phyloP scores from a whole-genome alignment of 2,797 vertebrate genomes.

The Acrossocheilus wenchowensis region DNA sequence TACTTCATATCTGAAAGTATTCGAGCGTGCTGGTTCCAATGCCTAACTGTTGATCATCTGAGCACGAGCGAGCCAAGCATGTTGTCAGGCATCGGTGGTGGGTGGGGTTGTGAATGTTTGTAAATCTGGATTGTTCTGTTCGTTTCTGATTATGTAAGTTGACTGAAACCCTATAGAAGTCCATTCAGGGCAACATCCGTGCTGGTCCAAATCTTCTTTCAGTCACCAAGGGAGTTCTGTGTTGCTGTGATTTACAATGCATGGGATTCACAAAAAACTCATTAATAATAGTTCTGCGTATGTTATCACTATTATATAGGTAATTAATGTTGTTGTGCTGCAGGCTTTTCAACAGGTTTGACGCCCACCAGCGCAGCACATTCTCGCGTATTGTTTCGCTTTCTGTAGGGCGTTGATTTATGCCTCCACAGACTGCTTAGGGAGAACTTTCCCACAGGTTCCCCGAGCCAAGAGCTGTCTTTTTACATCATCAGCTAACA shows the following conservation, averaged over 20 bases:
- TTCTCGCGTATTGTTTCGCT: conserved; percentile 51
- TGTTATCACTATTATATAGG: neutral
- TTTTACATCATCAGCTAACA: conserved; percentile 63
- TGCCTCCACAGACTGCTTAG: conserved; percentile 46
- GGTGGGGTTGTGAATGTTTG: conserved; percentile 47
- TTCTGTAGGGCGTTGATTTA: conserved; percentile 60
- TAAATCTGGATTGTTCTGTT: conserved; percentile 75
- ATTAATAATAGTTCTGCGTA: neutral
- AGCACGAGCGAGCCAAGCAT: conserved; percentile 23
- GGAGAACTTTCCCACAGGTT: conserved; percentile 55
- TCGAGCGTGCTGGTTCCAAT: neutral
- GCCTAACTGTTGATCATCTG: conserved; percentile 39
- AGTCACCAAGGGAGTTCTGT: conserved; percentile 61
- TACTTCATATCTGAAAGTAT: conserved; percentile 13
- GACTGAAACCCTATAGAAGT: conserved; percentile 68
- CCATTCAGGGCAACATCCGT: conserved; percentile 63
- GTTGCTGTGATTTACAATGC: conserved; percentile 23
- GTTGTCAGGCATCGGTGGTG: conserved; percentile 38
- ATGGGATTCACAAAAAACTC: conserved; percentile 26
- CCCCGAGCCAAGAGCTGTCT: conserved; percentile 60
- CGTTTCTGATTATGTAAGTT: conserved; percentile 69
- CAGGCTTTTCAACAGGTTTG: conserved; percentile 42
- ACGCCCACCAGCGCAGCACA: conserved; percentile 27
- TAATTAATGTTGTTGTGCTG: neutral
- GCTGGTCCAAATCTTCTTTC: conserved; percentile 66